A percentile compares a stretch with the other conserved stretches of the same genome.
These are phyloP conservation scores for Perca flavescens DNA, from an alignment of 2,113 vertebrate species.

Conservation along the genomic window DNA sequence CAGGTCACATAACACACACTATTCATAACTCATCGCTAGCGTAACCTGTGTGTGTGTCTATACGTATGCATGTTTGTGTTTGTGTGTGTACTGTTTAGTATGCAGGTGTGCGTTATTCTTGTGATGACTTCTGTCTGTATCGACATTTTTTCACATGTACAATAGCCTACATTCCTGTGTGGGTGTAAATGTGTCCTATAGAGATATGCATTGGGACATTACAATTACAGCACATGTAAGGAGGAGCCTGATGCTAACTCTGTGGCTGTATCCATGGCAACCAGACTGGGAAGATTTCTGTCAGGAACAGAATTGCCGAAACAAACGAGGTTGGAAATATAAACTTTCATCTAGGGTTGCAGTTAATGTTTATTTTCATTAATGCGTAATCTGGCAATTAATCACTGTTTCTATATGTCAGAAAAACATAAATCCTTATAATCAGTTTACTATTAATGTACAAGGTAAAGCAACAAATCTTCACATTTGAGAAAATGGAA, in stretches of 20 bases:
- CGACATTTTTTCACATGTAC: background rate
- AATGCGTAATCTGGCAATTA: background rate
- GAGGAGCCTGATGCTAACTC: background rate
- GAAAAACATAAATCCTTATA: background rate
- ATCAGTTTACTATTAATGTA: background rate
- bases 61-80: background rate
- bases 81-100: background rate
- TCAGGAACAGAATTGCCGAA: background rate
- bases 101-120: background rate
- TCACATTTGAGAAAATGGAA: background rate
- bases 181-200: background rate
- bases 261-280: conserved; percentile 17
- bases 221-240: background rate
- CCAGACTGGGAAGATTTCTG: background rate
- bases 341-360: background rate
- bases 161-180: background rate
- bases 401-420: background rate
- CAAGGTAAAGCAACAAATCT: background rate
- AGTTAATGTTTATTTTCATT: background rate
- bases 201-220: background rate
- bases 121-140: background rate
- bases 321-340: background rate
- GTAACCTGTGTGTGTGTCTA: conserved; percentile 25
- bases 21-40: conserved; percentile 27
- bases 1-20: conserved; percentile 69